Conservation (phyloP, 2,113 vertebrate species). For the Benthochromis sp. region DNA sequence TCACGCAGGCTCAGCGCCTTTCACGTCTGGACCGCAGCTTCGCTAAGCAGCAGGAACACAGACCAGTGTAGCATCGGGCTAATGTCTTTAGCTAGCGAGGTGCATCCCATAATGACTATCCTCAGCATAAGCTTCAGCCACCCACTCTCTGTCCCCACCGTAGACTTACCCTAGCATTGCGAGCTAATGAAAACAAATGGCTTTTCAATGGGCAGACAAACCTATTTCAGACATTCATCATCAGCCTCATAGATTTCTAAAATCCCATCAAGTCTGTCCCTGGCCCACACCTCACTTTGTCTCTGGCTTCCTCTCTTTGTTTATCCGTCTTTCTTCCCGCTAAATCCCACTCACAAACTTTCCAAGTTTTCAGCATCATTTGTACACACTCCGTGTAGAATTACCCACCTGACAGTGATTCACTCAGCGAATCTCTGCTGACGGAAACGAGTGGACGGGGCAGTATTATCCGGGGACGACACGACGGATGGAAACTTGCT, state of each 20-base stretch:
- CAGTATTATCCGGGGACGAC: slow-evolving; percentile 27
- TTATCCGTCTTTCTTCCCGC: slow-evolving; percentile 13
- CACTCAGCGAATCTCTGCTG: slow-evolving; percentile 34
- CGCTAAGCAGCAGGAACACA: neutral
- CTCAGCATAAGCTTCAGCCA: slow-evolving; percentile 30
- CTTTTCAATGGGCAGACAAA: slow-evolving; percentile 73
- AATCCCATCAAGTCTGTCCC: slow-evolving; percentile 72
- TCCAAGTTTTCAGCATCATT: slow-evolving; percentile 56
- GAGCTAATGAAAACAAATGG: slow-evolving; percentile 78
- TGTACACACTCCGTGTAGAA: slow-evolving; percentile 54
- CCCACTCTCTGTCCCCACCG: slow-evolving; percentile 26
- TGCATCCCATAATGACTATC: slow-evolving; percentile 39
- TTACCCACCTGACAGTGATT: slow-evolving; percentile 57
- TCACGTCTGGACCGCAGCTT: neutral
- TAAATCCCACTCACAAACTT: slow-evolving; percentile 42
- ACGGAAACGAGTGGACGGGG: slow-evolving; percentile 47
- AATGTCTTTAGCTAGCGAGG: slow-evolving; percentile 58
- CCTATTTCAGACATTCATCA: slow-evolving; percentile 78
- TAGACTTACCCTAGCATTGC: slow-evolving; percentile 56
- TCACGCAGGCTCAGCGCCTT: neutral
- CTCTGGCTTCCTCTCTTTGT: slow-evolving; percentile 40
- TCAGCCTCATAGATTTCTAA: slow-evolving; percentile 72
- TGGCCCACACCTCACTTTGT: slow-evolving; percentile 52
- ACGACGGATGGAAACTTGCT: slow-evolving; percentile 59
- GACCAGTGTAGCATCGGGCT: slow-evolving; percentile 10